These are phyloP conservation scores for Hydractinia echinata DNA, from an alignment of 30 jellyfish, hydroid and myxozoan genomes.

Conservation along the genomic window DNA sequence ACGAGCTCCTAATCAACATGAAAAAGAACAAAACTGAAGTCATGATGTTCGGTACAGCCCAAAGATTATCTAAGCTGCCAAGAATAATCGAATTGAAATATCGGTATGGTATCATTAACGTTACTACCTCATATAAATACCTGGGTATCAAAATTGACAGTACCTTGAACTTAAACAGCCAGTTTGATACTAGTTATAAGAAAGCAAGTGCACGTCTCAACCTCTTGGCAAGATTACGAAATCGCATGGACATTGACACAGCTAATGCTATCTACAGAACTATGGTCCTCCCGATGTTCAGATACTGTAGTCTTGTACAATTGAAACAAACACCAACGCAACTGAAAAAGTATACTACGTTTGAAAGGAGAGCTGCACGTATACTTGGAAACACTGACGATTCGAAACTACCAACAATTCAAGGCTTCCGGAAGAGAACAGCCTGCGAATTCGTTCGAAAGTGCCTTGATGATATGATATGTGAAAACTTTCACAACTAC, in stretches of 20 bases:
- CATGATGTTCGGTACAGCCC: too few relatives aligned
- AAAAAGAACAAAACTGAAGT: too few relatives aligned
- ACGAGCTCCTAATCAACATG: too few relatives aligned
- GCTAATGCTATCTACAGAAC: background rate
- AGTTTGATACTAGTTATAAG: background rate
- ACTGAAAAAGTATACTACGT: too few relatives aligned
- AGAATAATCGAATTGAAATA: background rate
- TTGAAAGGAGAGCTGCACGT: background rate
- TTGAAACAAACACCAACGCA: too few relatives aligned
- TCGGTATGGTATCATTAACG: constrained; percentile 1
- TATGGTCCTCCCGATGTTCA: too few relatives aligned
- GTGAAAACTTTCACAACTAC: too few relatives aligned
- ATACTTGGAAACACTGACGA: constrained; percentile 2
- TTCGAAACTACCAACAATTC: constrained; percentile 6
- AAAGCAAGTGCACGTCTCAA: constrained; percentile 1
- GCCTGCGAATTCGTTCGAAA: background rate
- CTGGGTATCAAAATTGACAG: background rate
- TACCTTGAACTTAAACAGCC: background rate
- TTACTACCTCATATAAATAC: background rate
- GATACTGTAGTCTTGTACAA: too few relatives aligned
- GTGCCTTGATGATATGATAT: too few relatives aligned
- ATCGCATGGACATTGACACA: background rate
- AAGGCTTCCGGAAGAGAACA: constrained; percentile 8
- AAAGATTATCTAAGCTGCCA: too few relatives aligned
- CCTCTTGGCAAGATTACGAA: constrained; percentile 8